phyloP scores from a whole-genome alignment of 2,113 vertebrate species.

The Paradisaea rubra region DNA sequence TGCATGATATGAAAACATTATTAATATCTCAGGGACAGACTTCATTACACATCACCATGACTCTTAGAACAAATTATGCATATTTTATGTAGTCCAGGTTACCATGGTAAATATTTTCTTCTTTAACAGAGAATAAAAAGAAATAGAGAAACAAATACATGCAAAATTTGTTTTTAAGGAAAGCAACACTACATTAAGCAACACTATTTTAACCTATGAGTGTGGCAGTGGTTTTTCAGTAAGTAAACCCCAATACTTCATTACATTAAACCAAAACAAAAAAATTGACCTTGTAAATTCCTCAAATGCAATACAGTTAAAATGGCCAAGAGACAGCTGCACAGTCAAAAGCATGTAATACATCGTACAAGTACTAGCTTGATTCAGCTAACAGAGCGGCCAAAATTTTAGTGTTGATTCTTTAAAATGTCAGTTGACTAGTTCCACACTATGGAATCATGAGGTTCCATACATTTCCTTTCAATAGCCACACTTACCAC shows the following conservation, averaged over 20 bases:
- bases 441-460: not conserved
- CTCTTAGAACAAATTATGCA: constrained; percentile 46
- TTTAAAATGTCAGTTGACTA: not conserved
- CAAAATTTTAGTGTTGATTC: not conserved
- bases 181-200: not conserved
- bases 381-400: not conserved
- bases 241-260: not conserved
- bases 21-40: not conserved
- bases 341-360: not conserved
- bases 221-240: not conserved
- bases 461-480: not conserved
- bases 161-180: not conserved
- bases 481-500: not conserved
- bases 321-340: not conserved
- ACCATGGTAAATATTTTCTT: constrained; percentile 42
- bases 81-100: constrained; percentile 49
- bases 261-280: not conserved
- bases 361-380: not conserved
- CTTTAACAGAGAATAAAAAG: constrained; percentile 23
- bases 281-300: not conserved
- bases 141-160: not conserved
- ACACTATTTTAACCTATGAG: not conserved
- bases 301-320: not conserved
- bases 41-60: not conserved
- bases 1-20: not conserved